Evolutionary conservation across 53 echinoderm and acorn worm species (phyloP), one percentile per base, ranked within the genome.

Genomic region (Arbacia lixula): DNA sequence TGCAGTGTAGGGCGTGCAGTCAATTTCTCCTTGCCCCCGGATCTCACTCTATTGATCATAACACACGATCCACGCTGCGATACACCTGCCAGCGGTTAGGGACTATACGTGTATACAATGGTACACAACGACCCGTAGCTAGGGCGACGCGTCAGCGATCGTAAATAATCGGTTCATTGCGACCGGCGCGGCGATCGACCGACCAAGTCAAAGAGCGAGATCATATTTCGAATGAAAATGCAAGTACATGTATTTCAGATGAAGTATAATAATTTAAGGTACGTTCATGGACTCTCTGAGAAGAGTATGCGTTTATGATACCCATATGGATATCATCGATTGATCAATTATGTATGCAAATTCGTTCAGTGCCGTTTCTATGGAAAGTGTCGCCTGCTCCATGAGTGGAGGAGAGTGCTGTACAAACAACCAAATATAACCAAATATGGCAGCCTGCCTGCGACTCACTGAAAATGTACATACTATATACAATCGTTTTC

Each of bases 361-460:
- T 80, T 6, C 67, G 69, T 34, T 57, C 68, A 24, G 28, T 30
- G 26, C 19, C 11, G 56, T 55, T 71, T 85, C 72, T 57, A 71
- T 82, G 68, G 69, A 62, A n/a, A n/a, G n/a, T n/a, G n/a, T n/a
- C n/a, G n/a, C n/a, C n/a, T n/a, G n/a, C n/a, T n/a, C n/a, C n/a
- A 35, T 81, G 63, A 81, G 82, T 81, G 82, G 82, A 63, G 82
- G 8, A 81, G 38, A 5, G 71, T 12, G 21, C 17, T 49, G 34
- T 28, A 33, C 74, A 34, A 32, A 53, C 74, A 10, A 34, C n/a
- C n/a, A n/a, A n/a, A n/a, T n/a, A n/a, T n/a, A n/a, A n/a, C 65
- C 24, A 76, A 94, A 91, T 57, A 94, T 94, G 94, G 88, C 94
- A 26, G 84, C 94, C 50, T 68, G 88, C 94, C 75, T 31, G 9